Conservation (phyloP, 2,797 vertebrate species). For the Prunella strophiata region DNA sequence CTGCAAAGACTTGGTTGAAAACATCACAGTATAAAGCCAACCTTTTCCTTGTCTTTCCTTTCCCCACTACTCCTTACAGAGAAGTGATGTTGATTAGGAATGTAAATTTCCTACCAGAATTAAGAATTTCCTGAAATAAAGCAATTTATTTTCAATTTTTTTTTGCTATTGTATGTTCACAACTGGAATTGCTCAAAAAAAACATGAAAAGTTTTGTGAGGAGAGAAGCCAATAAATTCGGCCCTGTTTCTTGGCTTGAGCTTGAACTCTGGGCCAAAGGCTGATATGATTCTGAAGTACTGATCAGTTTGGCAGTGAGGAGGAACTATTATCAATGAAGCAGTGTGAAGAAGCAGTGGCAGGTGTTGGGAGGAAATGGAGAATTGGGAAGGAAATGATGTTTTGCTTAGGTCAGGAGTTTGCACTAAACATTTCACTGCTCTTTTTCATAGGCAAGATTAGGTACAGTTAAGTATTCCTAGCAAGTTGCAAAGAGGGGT, state of each 20-base stretch:
- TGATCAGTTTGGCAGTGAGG: not conserved
- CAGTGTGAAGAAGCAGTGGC: not conserved
- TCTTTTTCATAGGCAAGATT: not conserved
- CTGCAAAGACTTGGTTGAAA: not conserved
- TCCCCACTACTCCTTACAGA: rapidly evolving
- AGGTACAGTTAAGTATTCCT: not conserved
- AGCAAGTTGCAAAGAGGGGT: rapidly evolving
- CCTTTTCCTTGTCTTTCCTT: not conserved
- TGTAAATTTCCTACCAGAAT: not conserved
- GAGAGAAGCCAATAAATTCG: not conserved
- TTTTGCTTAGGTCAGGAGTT: not conserved
- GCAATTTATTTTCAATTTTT: not conserved
- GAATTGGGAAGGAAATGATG: not conserved
- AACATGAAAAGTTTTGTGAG: not conserved
- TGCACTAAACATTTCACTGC: not conserved
- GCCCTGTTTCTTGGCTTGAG: not conserved
- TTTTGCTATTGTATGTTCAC: not conserved
- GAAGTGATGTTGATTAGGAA: not conserved
- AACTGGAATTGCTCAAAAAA: not conserved
- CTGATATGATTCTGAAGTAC: not conserved
- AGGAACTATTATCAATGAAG: not conserved
- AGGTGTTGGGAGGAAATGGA: not conserved
- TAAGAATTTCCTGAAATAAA: not conserved
- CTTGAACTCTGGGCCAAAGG: not conserved
- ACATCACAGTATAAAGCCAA: not conserved